These are phyloP conservation scores for Bergia sp. DNA, from an alignment of 92 coral and sea anemone species.

Conservation along the genomic window DNA sequence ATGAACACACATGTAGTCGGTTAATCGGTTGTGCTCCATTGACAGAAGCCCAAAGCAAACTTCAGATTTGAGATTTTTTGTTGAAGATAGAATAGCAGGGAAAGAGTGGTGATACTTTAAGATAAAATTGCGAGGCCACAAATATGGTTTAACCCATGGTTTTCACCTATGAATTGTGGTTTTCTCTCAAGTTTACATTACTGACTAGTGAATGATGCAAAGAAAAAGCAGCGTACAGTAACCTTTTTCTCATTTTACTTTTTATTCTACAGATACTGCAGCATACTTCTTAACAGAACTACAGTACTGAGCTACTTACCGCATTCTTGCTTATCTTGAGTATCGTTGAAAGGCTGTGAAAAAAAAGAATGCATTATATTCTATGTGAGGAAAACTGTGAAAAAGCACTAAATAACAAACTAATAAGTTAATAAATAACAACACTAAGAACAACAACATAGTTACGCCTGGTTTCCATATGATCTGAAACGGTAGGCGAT, in stretches of 20 bases:
- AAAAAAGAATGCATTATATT: not conserved
- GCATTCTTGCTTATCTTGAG: constrained; percentile 98
- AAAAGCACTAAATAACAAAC: too few species aligned
- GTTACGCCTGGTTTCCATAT: too few species aligned
- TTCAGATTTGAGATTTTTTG: not conserved
- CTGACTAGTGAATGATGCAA: not conserved
- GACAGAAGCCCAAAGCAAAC: not conserved
- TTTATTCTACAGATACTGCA: not conserved
- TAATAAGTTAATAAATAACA: too few species aligned
- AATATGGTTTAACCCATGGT: not conserved
- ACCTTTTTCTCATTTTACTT: not conserved
- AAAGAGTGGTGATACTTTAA: too few species aligned
- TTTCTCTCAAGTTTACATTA: too few species aligned
- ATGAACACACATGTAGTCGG: not conserved
- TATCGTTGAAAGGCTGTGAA: constrained; percentile 80
- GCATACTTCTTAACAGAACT: not conserved
- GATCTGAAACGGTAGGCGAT: too few species aligned
- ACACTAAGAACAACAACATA: too few species aligned
- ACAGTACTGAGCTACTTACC: constrained; percentile 48
- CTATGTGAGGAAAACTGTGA: not conserved
- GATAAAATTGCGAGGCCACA: not conserved
- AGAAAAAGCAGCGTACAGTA: not conserved
- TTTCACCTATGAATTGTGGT: too few species aligned
- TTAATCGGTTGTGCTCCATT: too few species aligned
- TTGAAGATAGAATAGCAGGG: not conserved